A percentile compares a stretch with the other conserved stretches of the same genome.
These are phyloP conservation scores for Andrena bicolor DNA, from an alignment of 2,888 invertebrate genomes.

Conservation along the genomic window DNA sequence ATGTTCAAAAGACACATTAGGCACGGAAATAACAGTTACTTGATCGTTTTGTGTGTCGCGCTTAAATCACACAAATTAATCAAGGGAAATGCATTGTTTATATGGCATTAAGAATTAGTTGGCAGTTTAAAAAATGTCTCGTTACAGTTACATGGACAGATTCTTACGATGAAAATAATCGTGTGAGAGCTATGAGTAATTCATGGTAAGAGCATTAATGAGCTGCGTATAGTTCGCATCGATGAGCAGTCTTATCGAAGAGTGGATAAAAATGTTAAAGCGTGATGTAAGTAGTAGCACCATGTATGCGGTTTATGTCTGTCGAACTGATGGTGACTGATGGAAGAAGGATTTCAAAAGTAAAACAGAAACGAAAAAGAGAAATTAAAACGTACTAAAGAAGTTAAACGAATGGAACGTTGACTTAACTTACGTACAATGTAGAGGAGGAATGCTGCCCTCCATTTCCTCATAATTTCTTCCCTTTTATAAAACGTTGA, in stretches of 20 bases:
- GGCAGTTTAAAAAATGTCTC: constrained; percentile 77
- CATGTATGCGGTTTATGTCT: constrained; percentile 67
- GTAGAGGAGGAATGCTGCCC: constrained; percentile 57
- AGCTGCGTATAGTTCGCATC: constrained; percentile 61
- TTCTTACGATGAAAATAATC: constrained; percentile 65
- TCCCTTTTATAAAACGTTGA: constrained; percentile 76
- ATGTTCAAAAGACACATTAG: constrained; percentile 61
- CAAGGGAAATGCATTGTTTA: constrained; percentile 75
- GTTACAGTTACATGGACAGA: constrained; percentile 63
- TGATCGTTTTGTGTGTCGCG: constrained; percentile 42
- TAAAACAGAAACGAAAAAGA: constrained; percentile 24
- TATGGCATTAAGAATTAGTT: constrained; percentile 80
- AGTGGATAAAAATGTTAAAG: constrained; percentile 72
- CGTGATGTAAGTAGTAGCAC: constrained; percentile 75
- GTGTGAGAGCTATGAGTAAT: constrained; percentile 67
- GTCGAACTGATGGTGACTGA: constrained; percentile 68
- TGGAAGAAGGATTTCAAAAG: constrained; percentile 51
- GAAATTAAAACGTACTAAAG: constrained; percentile 5
- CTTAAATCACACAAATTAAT: constrained; percentile 71
- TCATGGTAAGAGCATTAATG: constrained; percentile 71
- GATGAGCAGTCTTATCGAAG: constrained; percentile 82
- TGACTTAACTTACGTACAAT: constrained; percentile 72
- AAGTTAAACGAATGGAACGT: constrained; percentile 69
- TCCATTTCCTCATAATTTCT: constrained; percentile 54
- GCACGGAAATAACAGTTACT: constrained; percentile 63